Evolutionary conservation across 2,888 invertebrate species (phyloP), one percentile per base, ranked within the genome.

Genomic region (Melangyna quadrimaculata): DNA sequence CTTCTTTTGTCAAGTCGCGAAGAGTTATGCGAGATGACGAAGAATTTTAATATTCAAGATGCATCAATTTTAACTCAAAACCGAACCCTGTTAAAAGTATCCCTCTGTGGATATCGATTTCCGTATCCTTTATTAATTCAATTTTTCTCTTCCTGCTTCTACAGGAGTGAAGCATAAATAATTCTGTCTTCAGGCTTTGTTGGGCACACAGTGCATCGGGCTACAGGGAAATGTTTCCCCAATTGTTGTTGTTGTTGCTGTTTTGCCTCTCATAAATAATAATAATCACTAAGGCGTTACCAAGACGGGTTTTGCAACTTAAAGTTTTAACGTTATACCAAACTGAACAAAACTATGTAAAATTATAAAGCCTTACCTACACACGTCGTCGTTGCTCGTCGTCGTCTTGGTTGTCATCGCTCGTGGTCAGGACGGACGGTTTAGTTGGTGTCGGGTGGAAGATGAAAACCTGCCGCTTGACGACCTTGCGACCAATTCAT

Each of bases 401-500:
- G 57, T 12, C 3, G 22, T 22, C 29, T 17, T 32, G 0, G 53
- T n/a, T 7, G 3, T 12, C 27, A 8, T 55, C 17, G 19, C 4
- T 57, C 14, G 59, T 59, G 61, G 65, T 65, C 45, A 40, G 43
- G 27, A 27, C 37, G 22, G 19, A 19, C 45, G 65, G 45, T 45
- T 27, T 14, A 1, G 43, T 37, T 45, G 40, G 53, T 48, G 74
- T 35, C 24, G 43, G 69, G 51, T 86, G 86, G 81, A 81, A 86
- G 86, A 86, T 86, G 86, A 63, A 86, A 86, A 81, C 86, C 86
- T 86, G 81, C 86, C 81, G 81, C 86, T 81, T 63, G 91, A 90
- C 90, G 91, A 91, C 91, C 91, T 91, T 91, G 91, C 91, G 91
- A 90, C 90, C 89, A 89, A 90, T 91, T 90, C 89, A 88, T 88